phyloP scores from a whole-genome alignment of 1,140 invertebrate species.

The Palaemon carinicauda region DNA sequence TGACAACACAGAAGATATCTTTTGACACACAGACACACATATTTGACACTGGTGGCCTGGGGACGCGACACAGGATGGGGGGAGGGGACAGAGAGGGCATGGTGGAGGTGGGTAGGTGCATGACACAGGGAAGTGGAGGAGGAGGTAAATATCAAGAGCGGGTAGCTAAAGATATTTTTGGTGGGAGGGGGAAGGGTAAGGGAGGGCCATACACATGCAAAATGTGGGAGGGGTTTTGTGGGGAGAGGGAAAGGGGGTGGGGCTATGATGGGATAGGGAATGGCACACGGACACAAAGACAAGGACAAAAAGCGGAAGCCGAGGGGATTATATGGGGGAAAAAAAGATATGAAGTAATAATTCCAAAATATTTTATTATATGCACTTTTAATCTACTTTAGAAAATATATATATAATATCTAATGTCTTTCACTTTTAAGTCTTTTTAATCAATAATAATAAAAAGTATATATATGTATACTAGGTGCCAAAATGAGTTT shows the following conservation, averaged over 20 bases:
- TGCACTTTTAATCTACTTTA: not conserved
- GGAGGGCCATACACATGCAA: slow-evolving; percentile 21
- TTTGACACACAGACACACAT: slow-evolving; percentile 51
- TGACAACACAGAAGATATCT: slow-evolving; percentile 24
- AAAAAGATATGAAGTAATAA: slow-evolving; percentile 45
- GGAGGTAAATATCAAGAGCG: not conserved
- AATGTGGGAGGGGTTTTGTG: not conserved
- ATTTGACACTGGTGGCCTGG: slow-evolving; percentile 56
- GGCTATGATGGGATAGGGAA: slow-evolving; percentile 18
- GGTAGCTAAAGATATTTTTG: not conserved
- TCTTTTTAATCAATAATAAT: too few species aligned
- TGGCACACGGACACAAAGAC: slow-evolving; percentile 53
- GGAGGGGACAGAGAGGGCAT: slow-evolving; percentile 24
- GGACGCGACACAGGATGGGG: slow-evolving; percentile 51
- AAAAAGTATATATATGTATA: too few species aligned
- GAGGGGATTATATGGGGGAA: slow-evolving; percentile 22
- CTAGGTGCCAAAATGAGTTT: too few species aligned
- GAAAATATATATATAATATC: too few species aligned
- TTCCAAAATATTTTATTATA: slow-evolving; percentile 20
- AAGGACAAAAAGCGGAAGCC: slow-evolving; percentile 54
- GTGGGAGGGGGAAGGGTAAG: not conserved
- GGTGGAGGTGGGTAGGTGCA: slow-evolving; percentile 8
- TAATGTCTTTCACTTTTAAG: too few species aligned
- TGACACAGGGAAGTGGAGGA: slow-evolving; percentile 25
- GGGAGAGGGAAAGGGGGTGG: not conserved